Percentiles rank a stretch among this genome's conserved stretches.
Conservation (phyloP, 2,113 vertebrate species). For the Hypocryptadius cinnamomeus region DNA sequence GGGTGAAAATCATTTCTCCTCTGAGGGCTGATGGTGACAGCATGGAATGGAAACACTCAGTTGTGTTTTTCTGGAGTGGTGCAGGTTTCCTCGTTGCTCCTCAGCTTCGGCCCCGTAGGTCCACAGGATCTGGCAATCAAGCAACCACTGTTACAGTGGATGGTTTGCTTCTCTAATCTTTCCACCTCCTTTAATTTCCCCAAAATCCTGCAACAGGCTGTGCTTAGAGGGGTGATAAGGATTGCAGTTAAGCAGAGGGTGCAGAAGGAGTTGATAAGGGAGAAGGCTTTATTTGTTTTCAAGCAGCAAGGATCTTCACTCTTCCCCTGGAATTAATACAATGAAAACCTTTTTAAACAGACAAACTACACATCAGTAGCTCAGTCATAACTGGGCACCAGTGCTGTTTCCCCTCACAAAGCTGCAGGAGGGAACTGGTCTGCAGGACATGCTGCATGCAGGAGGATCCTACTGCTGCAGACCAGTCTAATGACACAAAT, state of each 20-base stretch:
- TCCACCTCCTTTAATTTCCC: background rate
- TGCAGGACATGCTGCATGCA: background rate
- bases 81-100: background rate
- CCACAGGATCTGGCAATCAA: background rate
- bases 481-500: background rate
- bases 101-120: fast-evolving
- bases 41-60: background rate
- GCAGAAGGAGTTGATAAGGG: background rate
- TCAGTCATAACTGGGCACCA: background rate
- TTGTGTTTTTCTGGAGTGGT: fast-evolving
- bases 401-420: background rate
- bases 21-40: background rate
- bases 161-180: background rate
- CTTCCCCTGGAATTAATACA: background rate
- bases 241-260: background rate
- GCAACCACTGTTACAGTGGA: background rate
- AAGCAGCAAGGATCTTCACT: background rate
- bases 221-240: background rate
- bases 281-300: background rate
- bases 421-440: background rate
- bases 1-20: background rate
- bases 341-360: background rate
- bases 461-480: background rate
- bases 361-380: background rate
- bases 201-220: background rate